These are phyloP conservation scores for Bursaphelenchus okinawaensis DNA, from an alignment of 2,888 invertebrate genomes.

Conservation along the genomic window DNA sequence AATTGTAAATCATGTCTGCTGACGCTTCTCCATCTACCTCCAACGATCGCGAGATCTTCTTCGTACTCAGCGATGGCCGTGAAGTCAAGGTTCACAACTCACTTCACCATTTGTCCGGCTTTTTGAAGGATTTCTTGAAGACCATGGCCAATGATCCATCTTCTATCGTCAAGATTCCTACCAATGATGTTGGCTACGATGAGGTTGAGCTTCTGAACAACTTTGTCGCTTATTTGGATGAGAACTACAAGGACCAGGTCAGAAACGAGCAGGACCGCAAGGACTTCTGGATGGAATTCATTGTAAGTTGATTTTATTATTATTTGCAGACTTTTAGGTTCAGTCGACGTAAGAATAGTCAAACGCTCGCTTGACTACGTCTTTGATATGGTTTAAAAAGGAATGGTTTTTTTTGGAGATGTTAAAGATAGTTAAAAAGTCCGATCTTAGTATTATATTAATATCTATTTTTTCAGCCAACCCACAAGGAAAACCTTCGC, in stretches of 20 bases:
- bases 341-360: too few relatives aligned
- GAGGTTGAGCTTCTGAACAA: slow-evolving; percentile 9
- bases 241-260: neutral
- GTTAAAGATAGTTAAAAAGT: too few relatives aligned
- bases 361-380: too few relatives aligned
- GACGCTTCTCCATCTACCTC: neutral
- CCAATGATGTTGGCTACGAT: neutral
- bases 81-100: neutral
- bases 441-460: neutral
- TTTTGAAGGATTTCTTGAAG: slow-evolving; percentile 8
- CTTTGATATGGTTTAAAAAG: too few relatives aligned
- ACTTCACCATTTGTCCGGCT: slow-evolving; percentile 1
- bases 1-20: neutral
- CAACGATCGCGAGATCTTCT: neutral
- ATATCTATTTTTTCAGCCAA: slow-evolving; percentile 5
- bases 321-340: neutral
- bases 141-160: neutral
- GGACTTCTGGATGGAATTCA: slow-evolving; percentile 8
- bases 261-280: neutral
- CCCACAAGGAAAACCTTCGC: neutral
- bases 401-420: too few relatives aligned
- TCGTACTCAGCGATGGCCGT: neutral
- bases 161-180: slow-evolving; percentile 4
- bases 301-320: neutral
- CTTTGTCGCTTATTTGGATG: neutral